Conservation (phyloP, 2,113 vertebrate species). For the Channa argus region DNA sequence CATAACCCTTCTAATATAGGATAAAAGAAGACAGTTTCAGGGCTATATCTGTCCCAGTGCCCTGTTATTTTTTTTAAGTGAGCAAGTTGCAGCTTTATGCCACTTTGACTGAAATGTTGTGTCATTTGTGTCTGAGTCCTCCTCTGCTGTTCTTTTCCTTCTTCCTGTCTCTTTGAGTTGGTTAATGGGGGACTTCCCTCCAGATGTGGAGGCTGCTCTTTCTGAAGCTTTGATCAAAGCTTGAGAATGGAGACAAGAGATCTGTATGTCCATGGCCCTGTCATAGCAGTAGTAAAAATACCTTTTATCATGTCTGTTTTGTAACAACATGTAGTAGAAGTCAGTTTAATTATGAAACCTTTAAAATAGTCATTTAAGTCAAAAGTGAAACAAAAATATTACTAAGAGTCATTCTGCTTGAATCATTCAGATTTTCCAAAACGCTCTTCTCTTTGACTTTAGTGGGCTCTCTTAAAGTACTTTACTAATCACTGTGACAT, state of each 20-base stretch:
- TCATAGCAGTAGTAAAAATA: conserved; percentile 63
- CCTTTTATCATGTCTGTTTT: conserved; percentile 22
- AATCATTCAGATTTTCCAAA: not conserved
- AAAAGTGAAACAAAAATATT: not conserved
- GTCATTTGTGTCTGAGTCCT: conserved; percentile 56
- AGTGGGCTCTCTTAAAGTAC: not conserved
- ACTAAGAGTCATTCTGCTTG: no score
- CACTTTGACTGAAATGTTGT: conserved; percentile 76
- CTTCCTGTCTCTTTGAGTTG: conserved; percentile 73
- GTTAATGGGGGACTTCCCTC: conserved; percentile 66
- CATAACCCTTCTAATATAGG: conserved; percentile 9
- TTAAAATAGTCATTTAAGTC: not conserved
- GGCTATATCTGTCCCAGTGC: conserved; percentile 40
- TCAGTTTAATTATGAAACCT: not conserved
- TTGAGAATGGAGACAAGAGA: conserved; percentile 37
- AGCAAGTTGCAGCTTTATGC: conserved; percentile 51
- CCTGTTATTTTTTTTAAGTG: conserved; percentile 29
- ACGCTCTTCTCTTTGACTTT: not conserved
- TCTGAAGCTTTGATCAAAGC: conserved; percentile 71
- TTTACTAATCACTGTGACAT: not conserved
- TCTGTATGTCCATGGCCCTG: conserved; percentile 60
- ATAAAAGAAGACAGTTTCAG: conserved; percentile 22
- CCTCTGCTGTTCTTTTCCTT: conserved; percentile 55
- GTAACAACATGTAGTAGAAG: not conserved
- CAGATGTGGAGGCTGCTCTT: conserved; percentile 66